These are phyloP conservation scores for Tribolium castaneum DNA, from an alignment of 1,140 invertebrate species.

Conservation along the genomic window DNA sequence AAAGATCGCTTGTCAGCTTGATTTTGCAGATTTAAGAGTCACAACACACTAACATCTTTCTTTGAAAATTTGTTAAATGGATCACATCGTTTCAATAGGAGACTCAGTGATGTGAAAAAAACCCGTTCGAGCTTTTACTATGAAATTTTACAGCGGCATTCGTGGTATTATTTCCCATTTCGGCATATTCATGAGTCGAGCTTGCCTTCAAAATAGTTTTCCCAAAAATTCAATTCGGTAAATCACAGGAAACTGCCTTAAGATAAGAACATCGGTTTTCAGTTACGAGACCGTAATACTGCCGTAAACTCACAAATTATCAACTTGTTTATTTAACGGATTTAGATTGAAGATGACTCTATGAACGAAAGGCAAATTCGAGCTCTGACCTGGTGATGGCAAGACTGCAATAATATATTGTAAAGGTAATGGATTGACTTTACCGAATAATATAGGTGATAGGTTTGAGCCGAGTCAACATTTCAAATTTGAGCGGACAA, in stretches of 20 bases:
- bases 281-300: slow-evolving; percentile 4
- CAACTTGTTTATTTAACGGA: background rate
- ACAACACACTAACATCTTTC: slow-evolving; percentile 25
- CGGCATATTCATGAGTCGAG: slow-evolving; percentile 6
- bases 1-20: background rate
- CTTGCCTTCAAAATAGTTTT: slow-evolving; percentile 9
- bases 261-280: slow-evolving; percentile 14
- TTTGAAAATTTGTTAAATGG: slow-evolving; percentile 21
- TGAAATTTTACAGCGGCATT: slow-evolving; percentile 17
- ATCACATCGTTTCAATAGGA: slow-evolving; percentile 19
- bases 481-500: slow-evolving; percentile 18
- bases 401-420: background rate
- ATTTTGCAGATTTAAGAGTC: slow-evolving; percentile 22
- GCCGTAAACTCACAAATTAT: background rate
- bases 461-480: slow-evolving; percentile 9
- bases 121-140: slow-evolving; percentile 12
- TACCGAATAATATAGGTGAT: background rate
- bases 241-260: background rate
- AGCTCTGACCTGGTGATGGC: background rate
- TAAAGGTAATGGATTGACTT: background rate
- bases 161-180: slow-evolving; percentile 16
- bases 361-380: background rate
- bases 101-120: slow-evolving; percentile 25
- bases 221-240: slow-evolving; percentile 16
- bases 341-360: background rate